phyloP scores from a whole-genome alignment of 2,888 invertebrate species.

The Orthosia incerta region DNA sequence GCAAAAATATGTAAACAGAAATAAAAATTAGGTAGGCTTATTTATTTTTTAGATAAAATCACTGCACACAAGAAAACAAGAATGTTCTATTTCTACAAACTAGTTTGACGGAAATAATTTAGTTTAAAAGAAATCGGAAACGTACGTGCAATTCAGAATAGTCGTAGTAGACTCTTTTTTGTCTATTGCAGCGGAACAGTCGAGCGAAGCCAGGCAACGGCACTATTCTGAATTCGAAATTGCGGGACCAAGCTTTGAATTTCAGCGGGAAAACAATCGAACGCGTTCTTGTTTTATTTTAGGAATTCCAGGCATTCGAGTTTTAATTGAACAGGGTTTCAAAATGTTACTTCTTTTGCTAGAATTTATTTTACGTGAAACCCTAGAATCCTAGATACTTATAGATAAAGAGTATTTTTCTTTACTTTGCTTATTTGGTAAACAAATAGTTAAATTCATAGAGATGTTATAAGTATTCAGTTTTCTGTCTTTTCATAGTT shows the following conservation, averaged over 20 bases:
- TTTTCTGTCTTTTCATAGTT: neutral
- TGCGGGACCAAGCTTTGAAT: slow-evolving; percentile 18
- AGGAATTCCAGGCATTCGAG: slow-evolving; percentile 1
- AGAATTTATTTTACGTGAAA: neutral
- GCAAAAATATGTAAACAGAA: slow-evolving; percentile 33
- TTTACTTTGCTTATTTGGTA: neutral
- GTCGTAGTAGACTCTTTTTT: slow-evolving; percentile 29
- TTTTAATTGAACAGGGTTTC: slow-evolving; percentile 14
- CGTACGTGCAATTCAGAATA: slow-evolving; percentile 27
- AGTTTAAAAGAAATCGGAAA: slow-evolving; percentile 20
- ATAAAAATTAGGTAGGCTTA: slow-evolving; percentile 14
- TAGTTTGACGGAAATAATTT: slow-evolving; percentile 21
- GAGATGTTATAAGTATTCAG: neutral
- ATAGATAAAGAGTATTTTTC: neutral
- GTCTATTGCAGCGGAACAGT: slow-evolving; percentile 6
- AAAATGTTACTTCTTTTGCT: neutral
- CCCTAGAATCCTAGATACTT: too few species aligned
- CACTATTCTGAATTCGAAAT: slow-evolving; percentile 52
- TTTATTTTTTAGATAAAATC: slow-evolving; percentile 46
- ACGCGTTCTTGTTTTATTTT: slow-evolving; percentile 16
- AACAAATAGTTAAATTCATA: neutral
- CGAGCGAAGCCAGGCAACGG: slow-evolving; percentile 12
- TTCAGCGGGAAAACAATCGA: slow-evolving; percentile 42
- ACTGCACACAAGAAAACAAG: slow-evolving; percentile 11
- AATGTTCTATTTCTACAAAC: slow-evolving; percentile 23